Evolutionary conservation across 2,888 invertebrate genomes (phyloP).

Genomic region (Aphrophora alni): DNA sequence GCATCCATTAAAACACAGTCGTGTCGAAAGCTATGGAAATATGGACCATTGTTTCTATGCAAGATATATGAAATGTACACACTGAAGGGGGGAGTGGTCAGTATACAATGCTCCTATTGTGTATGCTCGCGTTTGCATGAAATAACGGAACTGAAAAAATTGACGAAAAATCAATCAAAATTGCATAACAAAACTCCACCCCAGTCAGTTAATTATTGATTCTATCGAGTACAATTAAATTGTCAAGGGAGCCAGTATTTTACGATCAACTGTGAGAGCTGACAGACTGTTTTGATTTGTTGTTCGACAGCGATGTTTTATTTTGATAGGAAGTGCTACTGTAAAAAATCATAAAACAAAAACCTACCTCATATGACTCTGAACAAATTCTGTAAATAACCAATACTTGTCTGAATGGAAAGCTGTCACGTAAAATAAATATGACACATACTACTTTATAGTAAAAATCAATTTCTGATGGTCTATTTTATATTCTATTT

Average conservation of each 20-base stretch:
- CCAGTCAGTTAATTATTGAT: background rate
- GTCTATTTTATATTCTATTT: no score
- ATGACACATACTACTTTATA: no score
- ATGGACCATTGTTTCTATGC: background rate
- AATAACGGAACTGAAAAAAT: background rate
- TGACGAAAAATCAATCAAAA: constrained; percentile 4
- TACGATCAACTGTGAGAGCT: background rate
- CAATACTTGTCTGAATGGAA: no score
- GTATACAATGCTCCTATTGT: background rate
- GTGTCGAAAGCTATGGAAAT: background rate
- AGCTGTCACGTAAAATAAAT: no score
- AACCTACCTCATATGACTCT: background rate
- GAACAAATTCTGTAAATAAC: no score
- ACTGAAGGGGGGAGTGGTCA: background rate
- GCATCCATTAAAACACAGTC: background rate
- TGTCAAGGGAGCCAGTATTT: background rate
- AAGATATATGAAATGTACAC: background rate
- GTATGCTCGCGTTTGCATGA: background rate
- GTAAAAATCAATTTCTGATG: no score
- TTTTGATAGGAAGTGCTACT: background rate
- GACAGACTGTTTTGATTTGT: background rate
- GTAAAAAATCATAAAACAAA: background rate
- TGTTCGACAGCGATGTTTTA: background rate
- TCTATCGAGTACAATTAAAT: background rate
- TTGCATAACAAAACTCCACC: background rate